Conservation (phyloP, 2,888 invertebrate species). For the Drosophila melanosoma region DNA sequence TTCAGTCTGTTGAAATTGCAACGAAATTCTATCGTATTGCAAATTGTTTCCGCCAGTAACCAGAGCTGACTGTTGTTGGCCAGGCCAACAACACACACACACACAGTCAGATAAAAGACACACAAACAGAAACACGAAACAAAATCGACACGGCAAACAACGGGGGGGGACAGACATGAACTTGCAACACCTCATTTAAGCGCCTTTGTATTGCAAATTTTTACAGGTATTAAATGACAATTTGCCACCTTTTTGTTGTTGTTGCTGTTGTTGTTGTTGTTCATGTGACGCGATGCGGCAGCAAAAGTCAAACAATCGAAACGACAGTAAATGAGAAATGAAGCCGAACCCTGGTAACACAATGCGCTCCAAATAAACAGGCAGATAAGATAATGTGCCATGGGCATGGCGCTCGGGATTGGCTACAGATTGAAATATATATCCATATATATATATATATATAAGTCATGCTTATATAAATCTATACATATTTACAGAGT, state of each 20-base stretch:
- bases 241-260: constrained; percentile 64
- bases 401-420: constrained; percentile 28
- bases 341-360: constrained; percentile 70
- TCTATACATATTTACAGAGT: constrained; percentile 18
- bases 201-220: constrained; percentile 76
- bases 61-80: constrained; percentile 54
- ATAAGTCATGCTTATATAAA: neutral
- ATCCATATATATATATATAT: constrained; percentile 32
- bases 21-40: constrained; percentile 78
- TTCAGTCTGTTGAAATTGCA: constrained; percentile 53
- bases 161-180: constrained; percentile 49
- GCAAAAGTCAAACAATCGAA: constrained; percentile 60
- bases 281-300: constrained; percentile 43
- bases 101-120: constrained; percentile 22
- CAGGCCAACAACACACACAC: constrained; percentile 33
- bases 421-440: constrained; percentile 60
- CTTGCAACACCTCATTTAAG: constrained; percentile 82
- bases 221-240: constrained; percentile 73
- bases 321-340: constrained; percentile 31
- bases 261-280: constrained; percentile 36
- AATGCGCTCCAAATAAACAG: constrained; percentile 70
- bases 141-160: constrained; percentile 12
- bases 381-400: constrained; percentile 45
- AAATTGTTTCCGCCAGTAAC: constrained; percentile 76
- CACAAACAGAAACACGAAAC: neutral